Conservation (phyloP, 2,888 invertebrate genomes). For the Cerastis rubricosa region DNA sequence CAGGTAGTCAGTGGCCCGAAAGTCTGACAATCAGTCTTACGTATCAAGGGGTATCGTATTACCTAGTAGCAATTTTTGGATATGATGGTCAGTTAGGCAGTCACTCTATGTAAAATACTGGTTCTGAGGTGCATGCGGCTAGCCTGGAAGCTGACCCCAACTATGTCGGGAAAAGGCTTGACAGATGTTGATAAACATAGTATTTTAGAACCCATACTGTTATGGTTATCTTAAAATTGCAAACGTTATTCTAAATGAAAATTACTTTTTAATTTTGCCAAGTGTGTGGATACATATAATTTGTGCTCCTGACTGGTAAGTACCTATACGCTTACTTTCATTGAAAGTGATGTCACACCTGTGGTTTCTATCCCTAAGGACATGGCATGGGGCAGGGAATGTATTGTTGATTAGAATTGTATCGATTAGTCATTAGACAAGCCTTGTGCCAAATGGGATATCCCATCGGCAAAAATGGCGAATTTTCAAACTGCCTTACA, state of each 20-base stretch:
- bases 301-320: neutral
- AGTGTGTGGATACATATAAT: neutral
- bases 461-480: neutral
- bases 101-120: no score
- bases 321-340: neutral
- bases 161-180: no score
- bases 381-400: neutral
- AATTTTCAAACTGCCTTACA: neutral
- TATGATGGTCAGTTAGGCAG: no score
- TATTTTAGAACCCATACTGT: neutral
- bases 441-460: no score
- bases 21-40: no score
- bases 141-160: no score
- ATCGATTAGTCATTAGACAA: neutral
- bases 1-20: no score
- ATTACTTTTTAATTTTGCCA: neutral
- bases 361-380: neutral
- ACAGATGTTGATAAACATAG: neutral
- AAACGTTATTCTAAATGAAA: neutral
- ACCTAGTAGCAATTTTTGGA: no score
- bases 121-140: no score
- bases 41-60: no score
- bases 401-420: neutral
- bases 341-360: slow-evolving; percentile 2
- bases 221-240: neutral